These are phyloP conservation scores for Psilanteris sp. DNA, from an alignment of 1,140 invertebrate genomes.

Conservation along the genomic window DNA sequence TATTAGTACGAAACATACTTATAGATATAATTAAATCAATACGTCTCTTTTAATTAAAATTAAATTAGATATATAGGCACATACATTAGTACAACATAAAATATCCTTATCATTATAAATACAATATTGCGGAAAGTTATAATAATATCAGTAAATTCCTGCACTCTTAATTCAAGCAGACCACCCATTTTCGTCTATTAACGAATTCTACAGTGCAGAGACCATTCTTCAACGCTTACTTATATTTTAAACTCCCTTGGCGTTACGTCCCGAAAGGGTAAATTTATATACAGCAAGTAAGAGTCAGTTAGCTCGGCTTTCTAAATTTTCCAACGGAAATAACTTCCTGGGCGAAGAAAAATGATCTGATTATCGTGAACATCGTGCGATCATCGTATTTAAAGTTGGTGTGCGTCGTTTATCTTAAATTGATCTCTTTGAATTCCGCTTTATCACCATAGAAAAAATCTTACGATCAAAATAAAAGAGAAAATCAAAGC, in stretches of 20 bases:
- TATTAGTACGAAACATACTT: no score
- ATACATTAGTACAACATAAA: no score
- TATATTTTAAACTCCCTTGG: constrained; percentile 19
- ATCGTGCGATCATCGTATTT: constrained; percentile 45
- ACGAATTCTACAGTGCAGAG: no score
- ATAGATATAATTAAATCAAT: no score
- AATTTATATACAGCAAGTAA: constrained; percentile 22
- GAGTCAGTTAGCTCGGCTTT: constrained; percentile 4
- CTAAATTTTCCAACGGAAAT: constrained; percentile 36
- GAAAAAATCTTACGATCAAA: constrained; percentile 56
- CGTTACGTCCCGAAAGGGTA: constrained; percentile 25
- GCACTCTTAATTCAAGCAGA: no score
- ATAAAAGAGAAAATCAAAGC: constrained; percentile 26
- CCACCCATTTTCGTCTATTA: no score
- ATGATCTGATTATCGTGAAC: constrained; percentile 55
- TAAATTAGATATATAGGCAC: no score
- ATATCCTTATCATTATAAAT: no score
- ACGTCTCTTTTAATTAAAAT: no score
- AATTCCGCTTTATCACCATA: constrained; percentile 31
- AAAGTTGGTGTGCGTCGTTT: constrained; percentile 21
- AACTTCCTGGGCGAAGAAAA: constrained; percentile 33
- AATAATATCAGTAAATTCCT: no score
- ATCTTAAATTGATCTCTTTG: constrained; percentile 61
- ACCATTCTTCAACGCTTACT: constrained; percentile 6
- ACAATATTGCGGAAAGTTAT: no score